Conservation (phyloP, 2,888 invertebrate species). For the Rapana venosa region DNA sequence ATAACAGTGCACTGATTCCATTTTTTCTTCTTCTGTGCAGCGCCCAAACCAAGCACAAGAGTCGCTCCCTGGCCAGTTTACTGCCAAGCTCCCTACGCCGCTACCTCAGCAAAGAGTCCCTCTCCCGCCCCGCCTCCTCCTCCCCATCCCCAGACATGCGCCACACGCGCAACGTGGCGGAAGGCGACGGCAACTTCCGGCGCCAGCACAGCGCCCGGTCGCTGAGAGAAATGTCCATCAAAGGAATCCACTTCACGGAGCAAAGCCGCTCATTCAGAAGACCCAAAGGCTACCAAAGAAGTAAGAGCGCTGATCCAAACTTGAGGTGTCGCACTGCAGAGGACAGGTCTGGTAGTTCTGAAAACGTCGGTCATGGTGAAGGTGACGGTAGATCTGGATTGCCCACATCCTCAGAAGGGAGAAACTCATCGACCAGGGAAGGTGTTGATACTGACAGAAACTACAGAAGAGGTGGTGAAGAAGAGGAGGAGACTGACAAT, state of each 20-base stretch:
- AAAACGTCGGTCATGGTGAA: background rate
- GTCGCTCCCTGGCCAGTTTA: constrained; percentile 58
- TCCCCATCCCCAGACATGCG: constrained; percentile 47
- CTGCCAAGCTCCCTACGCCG: constrained; percentile 46
- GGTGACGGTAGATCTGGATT: background rate
- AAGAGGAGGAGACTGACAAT: background rate
- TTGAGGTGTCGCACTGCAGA: background rate
- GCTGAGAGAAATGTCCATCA: constrained; percentile 58
- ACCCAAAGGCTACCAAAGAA: constrained; percentile 40
- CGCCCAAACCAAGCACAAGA: constrained; percentile 47
- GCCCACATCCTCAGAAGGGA: background rate
- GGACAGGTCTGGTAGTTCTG: background rate
- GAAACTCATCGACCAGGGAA: background rate
- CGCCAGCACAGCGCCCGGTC: constrained; percentile 53
- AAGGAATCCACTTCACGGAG: constrained; percentile 65
- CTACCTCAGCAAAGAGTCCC: constrained; percentile 58
- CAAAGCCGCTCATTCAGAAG: constrained; percentile 64
- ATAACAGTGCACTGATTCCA: too few species aligned
- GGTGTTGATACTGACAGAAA: background rate
- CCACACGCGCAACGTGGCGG: constrained; percentile 40
- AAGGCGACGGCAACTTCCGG: constrained; percentile 50
- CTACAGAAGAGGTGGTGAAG: background rate
- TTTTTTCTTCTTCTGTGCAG: background rate
- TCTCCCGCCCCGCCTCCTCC: constrained; percentile 51
- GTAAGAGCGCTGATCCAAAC: background rate